Evolutionary conservation across 2,113 vertebrate genomes (phyloP), one percentile per base, ranked within the genome.

Genomic region (Limanda limanda): DNA sequence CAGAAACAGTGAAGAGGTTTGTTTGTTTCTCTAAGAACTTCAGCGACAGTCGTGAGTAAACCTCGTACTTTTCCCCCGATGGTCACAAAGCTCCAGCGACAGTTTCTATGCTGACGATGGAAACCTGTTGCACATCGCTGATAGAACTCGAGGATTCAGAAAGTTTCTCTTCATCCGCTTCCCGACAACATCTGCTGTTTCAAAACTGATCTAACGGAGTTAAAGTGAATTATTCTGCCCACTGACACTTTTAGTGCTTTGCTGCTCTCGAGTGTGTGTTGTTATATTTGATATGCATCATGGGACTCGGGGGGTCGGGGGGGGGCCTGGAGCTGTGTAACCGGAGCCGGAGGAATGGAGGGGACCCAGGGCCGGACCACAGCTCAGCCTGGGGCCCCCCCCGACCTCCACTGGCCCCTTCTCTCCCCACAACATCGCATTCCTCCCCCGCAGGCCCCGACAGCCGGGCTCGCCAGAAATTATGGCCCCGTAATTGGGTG

Each of bases 281-380:
- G 74, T 79, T 91, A 78, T 69, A 89, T 89, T 88, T 92, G 90
- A 91, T 92, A 90, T 87, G 87, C 78, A 86, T 88, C 87, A 69
- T 83, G 89, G 88, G 88, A 88, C 85, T 40, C 69, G 66, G 77
- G 79, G 61, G 68, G 88, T 40, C 69, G 66, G 77, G 79, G 61
- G 68, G 88, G 83, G 85, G 65, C 57, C 84, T 71, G 69, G 77
- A 81, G 77, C 85, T 52, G 88, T 92, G 92, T 92, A 94, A 94
- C 82, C 51, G 78, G 93, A 94, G 82, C 73, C 67, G 10, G 20
- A 83, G 76, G 86, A 87, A 91, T 88, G 89, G 65, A 88, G 75
- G 84, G 80, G 87, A 86, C 90, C 73, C 67, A 31, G 67, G 83
- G 87, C 73, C 25, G 47, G 85, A 87, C 87, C 61, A n/a, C 59